Conservation (phyloP, 2,113 vertebrate species). For the Halichoeres trimaculatus region DNA sequence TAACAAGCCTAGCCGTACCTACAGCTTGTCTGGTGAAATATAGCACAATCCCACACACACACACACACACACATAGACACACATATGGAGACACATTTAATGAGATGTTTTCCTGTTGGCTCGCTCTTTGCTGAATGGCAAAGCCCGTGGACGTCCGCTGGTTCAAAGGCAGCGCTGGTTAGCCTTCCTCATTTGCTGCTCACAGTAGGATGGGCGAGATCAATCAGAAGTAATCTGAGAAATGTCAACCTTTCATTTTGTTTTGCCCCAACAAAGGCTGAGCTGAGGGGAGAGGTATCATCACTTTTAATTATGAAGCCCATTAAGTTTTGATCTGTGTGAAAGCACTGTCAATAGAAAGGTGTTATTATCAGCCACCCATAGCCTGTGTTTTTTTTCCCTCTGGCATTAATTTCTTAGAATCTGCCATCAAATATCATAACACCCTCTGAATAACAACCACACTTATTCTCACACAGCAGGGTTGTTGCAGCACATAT, state of each 20-base stretch:
- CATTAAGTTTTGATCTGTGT: slow-evolving; percentile 72
- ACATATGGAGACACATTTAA: slow-evolving; percentile 41
- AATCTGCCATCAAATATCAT: slow-evolving; percentile 56
- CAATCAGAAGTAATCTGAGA: slow-evolving; percentile 77
- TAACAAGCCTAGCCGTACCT: slow-evolving; percentile 24
- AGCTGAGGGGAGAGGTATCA: slow-evolving; percentile 64
- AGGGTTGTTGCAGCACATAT: slow-evolving; percentile 58
- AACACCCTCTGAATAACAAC: slow-evolving; percentile 56
- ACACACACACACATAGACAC: background rate
- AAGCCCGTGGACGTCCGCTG: slow-evolving; percentile 46
- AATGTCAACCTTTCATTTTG: slow-evolving; percentile 76
- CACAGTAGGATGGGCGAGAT: slow-evolving; percentile 70
- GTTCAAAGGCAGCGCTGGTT: slow-evolving; percentile 70
- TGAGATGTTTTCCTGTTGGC: slow-evolving; percentile 44
- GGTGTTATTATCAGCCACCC: slow-evolving; percentile 61
- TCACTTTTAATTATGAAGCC: slow-evolving; percentile 78
- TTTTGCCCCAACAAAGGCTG: slow-evolving; percentile 66
- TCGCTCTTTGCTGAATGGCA: slow-evolving; percentile 45
- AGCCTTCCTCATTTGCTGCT: slow-evolving; percentile 56
- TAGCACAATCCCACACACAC: background rate
- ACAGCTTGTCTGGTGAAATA: slow-evolving; percentile 8
- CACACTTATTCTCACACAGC: slow-evolving; percentile 48
- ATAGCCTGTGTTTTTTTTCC: slow-evolving; percentile 46
- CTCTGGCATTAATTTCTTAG: slow-evolving; percentile 59
- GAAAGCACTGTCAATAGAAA: slow-evolving; percentile 66